phyloP scores from a whole-genome alignment of 2,888 invertebrate species.

The Dicroscelio sp. region DNA sequence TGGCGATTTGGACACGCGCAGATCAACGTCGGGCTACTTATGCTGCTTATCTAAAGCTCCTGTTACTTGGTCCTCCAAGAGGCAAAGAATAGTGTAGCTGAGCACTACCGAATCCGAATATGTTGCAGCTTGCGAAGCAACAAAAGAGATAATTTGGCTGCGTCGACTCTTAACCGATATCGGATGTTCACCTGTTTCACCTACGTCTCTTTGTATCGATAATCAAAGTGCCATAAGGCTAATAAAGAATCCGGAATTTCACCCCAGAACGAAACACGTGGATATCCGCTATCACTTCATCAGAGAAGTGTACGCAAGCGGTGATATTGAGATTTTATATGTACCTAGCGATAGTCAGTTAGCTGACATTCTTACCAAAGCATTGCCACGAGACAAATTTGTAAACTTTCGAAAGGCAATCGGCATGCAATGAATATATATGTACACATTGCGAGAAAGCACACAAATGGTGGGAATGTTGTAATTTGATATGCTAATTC shows the following conservation, averaged over 20 bases:
- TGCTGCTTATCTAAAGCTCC: constrained; percentile 64
- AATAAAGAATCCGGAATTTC: constrained; percentile 51
- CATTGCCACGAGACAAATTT: constrained; percentile 15
- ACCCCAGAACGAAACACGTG: constrained; percentile 57
- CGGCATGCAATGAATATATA: no score
- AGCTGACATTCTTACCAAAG: constrained; percentile 56
- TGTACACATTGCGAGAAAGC: no score
- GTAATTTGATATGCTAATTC: no score
- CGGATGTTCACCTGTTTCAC: constrained; percentile 11
- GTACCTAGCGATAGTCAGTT: constrained; percentile 39
- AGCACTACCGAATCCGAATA: constrained; percentile 42
- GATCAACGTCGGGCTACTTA: constrained; percentile 73
- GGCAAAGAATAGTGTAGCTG: constrained; percentile 60
- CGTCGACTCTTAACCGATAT: constrained; percentile 28
- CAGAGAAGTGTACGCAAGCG: constrained; percentile 30
- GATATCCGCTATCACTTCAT: constrained; percentile 59
- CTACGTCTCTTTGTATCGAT: constrained; percentile 45
- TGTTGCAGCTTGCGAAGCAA: constrained; percentile 31
- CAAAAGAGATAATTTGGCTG: constrained; percentile 42
- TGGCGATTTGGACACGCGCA: constrained; percentile 66
- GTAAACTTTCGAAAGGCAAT: no score
- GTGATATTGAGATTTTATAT: constrained; percentile 43
- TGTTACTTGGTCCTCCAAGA: constrained; percentile 73
- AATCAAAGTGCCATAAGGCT: constrained; percentile 66
- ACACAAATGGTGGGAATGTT: no score